These are phyloP conservation scores for Mycteria americana DNA, from an alignment of 2,797 vertebrate species.

Conservation along the genomic window DNA sequence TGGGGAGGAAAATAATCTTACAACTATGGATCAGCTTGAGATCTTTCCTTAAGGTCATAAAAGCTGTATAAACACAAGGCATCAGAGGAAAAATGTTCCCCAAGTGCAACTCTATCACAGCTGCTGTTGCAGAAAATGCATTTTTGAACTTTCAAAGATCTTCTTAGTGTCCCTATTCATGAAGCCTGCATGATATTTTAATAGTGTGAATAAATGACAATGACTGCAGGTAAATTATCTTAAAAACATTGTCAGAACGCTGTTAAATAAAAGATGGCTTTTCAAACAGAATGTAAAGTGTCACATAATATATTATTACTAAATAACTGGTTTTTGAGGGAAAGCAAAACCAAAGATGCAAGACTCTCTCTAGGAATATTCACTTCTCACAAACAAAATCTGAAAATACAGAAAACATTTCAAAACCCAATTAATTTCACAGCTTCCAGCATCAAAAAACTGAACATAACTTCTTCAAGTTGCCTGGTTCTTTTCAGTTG, in stretches of 20 bases:
- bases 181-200: background rate
- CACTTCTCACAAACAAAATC: background rate
- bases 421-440: conserved; percentile 6
- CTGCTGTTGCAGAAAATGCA: background rate
- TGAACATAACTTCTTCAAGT: background rate
- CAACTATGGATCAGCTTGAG: background rate
- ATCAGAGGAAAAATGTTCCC: background rate
- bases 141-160: conserved; percentile 17
- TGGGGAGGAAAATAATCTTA: background rate
- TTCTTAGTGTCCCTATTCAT: background rate
- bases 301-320: conserved; percentile 14
- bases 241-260: conserved; percentile 20
- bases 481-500: background rate
- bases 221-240: conserved; percentile 25
- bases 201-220: conserved; percentile 1
- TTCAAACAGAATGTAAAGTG: conserved; percentile 52
- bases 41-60: conserved; percentile 5
- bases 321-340: background rate
- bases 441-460: background rate
- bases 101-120: background rate
- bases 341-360: background rate
- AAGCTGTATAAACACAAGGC: conserved; percentile 4
- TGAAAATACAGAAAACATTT: background rate
- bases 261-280: conserved; percentile 47
- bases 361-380: background rate